Conservation (phyloP, 2,888 invertebrate species). For the Conus canariensis region DNA sequence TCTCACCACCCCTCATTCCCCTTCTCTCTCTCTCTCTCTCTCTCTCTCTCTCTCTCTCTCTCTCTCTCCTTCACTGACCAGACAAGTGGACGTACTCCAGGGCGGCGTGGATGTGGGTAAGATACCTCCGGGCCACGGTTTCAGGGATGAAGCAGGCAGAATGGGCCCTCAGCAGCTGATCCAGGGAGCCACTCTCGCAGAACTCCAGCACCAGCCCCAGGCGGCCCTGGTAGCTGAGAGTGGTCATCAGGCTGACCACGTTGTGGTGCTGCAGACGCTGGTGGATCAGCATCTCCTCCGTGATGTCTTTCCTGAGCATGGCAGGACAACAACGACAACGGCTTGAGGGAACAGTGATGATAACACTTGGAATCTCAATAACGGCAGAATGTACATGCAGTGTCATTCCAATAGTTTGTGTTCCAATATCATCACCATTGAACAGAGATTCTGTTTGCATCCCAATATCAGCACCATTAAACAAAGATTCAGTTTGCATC, state of each 20-base stretch:
- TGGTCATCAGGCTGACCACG: slow-evolving; percentile 65
- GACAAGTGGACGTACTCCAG: slow-evolving; percentile 65
- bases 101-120: slow-evolving; percentile 66
- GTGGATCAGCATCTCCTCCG: slow-evolving; percentile 69
- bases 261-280: slow-evolving; percentile 66
- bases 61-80: slow-evolving; percentile 44
- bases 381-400: background rate
- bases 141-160: slow-evolving; percentile 70
- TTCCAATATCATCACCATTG: too few species aligned
- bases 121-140: slow-evolving; percentile 67
- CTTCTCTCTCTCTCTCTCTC: background rate
- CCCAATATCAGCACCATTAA: too few species aligned
- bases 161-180: slow-evolving; percentile 65
- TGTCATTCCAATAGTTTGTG: slow-evolving; percentile 6
- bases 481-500: too few species aligned
- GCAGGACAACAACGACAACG: slow-evolving; percentile 14
- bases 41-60: background rate
- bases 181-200: slow-evolving; percentile 71
- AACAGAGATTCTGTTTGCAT: too few species aligned
- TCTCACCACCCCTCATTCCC: too few species aligned
- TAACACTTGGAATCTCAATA: too few species aligned
- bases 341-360: too few species aligned
- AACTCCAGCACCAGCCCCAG: slow-evolving; percentile 70
- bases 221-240: slow-evolving; percentile 63
- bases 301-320: slow-evolving; percentile 50